phyloP scores from a whole-genome alignment of 2,888 invertebrate species.

The Minunthozetes semirufus region DNA sequence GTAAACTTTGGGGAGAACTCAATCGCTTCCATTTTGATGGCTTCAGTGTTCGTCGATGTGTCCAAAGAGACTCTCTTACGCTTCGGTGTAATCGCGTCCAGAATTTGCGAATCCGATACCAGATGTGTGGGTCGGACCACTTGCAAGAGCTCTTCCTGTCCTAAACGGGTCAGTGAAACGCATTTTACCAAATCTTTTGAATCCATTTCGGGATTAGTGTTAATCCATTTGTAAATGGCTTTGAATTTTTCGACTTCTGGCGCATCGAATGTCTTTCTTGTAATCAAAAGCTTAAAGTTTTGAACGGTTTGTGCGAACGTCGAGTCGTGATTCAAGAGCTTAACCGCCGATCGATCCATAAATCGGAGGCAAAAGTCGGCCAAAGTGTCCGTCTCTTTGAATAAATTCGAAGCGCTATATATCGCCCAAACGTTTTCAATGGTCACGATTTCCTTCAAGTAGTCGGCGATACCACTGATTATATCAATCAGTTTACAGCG shows the following conservation, averaged over 20 bases:
- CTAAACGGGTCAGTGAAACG: not conserved
- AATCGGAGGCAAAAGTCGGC: conserved; percentile 1
- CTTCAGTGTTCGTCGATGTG: conserved; percentile 14
- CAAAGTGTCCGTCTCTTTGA: conserved; percentile 13
- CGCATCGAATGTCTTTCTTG: not conserved
- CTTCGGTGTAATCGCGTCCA: conserved; percentile 18
- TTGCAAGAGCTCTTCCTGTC: conserved; percentile 18
- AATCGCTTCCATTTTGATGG: conserved; percentile 19
- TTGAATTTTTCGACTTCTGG: conserved; percentile 24
- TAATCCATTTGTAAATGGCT: conserved; percentile 25
- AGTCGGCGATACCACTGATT: not conserved
- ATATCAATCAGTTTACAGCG: not conserved
- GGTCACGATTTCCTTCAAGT: not conserved
- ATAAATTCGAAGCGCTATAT: conserved; percentile 1
- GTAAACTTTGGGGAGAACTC: conserved; percentile 14
- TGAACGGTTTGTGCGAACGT: not conserved
- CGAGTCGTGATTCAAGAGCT: not conserved
- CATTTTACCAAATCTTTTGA: conserved; percentile 15
- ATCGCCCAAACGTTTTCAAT: conserved; percentile 19
- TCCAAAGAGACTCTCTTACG: conserved; percentile 19
- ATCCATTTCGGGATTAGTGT: conserved; percentile 5
- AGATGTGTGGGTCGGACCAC: conserved; percentile 21
- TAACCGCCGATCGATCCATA: conserved; percentile 18
- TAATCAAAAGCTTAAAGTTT: conserved; percentile 18
- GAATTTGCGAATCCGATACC: not conserved